A percentile compares a stretch with the other conserved stretches of the same genome.
Conservation (phyloP, 2,113 vertebrate genomes). For the Neotoma lepida region DNA sequence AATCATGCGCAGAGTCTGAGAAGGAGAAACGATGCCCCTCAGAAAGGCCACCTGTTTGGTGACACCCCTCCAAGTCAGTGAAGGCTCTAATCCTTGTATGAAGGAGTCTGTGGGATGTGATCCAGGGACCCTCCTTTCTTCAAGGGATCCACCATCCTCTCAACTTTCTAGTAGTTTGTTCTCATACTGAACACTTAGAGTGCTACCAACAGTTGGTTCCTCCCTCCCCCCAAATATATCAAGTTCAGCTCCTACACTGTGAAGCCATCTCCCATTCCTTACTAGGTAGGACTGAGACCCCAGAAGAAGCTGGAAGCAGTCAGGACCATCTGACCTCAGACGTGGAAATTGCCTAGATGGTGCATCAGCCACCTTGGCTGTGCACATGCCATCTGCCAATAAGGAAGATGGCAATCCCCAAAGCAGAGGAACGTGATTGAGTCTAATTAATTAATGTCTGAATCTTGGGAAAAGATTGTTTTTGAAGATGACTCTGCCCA, state of each 20-base stretch:
- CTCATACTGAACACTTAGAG: background rate
- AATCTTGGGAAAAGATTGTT: background rate
- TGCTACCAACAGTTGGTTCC: accelerated
- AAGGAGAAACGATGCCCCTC: accelerated
- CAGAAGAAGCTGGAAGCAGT: background rate
- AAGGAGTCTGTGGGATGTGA: accelerated
- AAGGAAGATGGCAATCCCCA: too few relatives aligned
- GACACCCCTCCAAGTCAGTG: accelerated
- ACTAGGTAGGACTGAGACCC: accelerated
- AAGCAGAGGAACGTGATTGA: background rate
- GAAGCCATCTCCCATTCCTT: accelerated
- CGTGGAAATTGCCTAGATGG: accelerated
- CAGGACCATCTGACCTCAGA: accelerated
- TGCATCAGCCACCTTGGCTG: background rate
- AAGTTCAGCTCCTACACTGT: background rate
- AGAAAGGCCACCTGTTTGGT: background rate
- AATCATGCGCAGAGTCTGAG: accelerated
- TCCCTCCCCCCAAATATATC: too few relatives aligned
- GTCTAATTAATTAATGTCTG: background rate
- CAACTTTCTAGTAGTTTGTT: accelerated
- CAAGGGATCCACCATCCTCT: accelerated
- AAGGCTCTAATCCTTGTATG: accelerated
- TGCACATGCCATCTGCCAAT: accelerated
- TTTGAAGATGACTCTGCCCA: accelerated
- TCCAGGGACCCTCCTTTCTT: background rate